Conservation (phyloP, 2,888 invertebrate species). For the Ceramica pisi region DNA sequence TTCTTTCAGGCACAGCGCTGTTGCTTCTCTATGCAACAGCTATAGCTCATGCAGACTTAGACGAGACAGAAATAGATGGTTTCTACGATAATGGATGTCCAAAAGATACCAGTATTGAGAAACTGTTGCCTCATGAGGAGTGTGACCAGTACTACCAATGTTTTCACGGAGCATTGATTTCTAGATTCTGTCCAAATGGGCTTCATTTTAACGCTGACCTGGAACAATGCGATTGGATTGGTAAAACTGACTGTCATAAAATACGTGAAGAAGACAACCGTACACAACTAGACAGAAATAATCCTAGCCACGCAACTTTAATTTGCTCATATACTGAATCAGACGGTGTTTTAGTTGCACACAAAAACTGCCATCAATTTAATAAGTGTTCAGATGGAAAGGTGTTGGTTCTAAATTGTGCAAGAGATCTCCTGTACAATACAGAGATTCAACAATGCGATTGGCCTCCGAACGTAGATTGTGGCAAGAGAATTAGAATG, state of each 20-base stretch:
- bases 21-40: constrained; percentile 42
- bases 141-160: constrained; percentile 71
- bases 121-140: constrained; percentile 64
- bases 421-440: constrained; percentile 65
- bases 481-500: constrained; percentile 63
- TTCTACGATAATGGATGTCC: constrained; percentile 52
- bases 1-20: constrained; percentile 54
- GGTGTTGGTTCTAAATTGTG: constrained; percentile 64
- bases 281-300: constrained; percentile 57
- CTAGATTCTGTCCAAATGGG: constrained; percentile 40
- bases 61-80: constrained; percentile 1
- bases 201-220: constrained; percentile 47
- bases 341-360: constrained; percentile 68
- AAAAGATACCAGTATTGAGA: constrained; percentile 38
- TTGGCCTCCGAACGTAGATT: constrained; percentile 70
- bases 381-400: constrained; percentile 68
- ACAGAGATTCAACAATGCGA: constrained; percentile 70
- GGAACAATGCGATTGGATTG: constrained; percentile 68
- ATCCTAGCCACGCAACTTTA: constrained; percentile 65
- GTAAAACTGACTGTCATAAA: constrained; percentile 50
- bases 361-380: constrained; percentile 74
- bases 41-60: constrained; percentile 25
- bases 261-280: constrained; percentile 14
- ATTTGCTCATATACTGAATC: constrained; percentile 69
- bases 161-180: constrained; percentile 49